These are phyloP conservation scores for Actias luna DNA, from an alignment of 2,888 invertebrate genomes.

Conservation along the genomic window DNA sequence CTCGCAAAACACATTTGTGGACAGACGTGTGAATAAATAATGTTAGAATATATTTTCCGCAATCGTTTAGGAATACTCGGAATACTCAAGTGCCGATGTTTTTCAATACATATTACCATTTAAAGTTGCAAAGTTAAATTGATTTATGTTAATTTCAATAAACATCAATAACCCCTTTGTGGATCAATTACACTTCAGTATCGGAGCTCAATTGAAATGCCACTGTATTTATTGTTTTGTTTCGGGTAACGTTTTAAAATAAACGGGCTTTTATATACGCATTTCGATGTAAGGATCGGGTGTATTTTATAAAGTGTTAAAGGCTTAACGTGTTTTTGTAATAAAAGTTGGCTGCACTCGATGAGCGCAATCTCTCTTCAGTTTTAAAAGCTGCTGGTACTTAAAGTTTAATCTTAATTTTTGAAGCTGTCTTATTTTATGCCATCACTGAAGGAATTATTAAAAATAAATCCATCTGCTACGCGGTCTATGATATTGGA, in stretches of 20 bases:
- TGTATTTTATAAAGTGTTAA: background rate
- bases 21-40: background rate
- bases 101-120: background rate
- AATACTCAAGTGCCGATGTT: background rate
- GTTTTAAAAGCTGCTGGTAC: background rate
- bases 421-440: background rate
- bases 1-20: background rate
- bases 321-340: background rate
- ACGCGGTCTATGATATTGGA: background rate
- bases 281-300: background rate
- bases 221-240: background rate
- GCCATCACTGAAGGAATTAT: background rate
- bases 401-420: background rate
- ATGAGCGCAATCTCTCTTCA: background rate
- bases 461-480: background rate
- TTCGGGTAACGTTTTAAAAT: background rate
- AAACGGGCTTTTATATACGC: background rate
- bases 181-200: conserved; percentile 5
- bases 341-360: background rate
- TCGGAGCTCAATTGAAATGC: conserved; percentile 1
- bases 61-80: background rate
- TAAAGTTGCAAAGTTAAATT: background rate
- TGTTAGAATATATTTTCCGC: background rate
- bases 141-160: conserved; percentile 1
- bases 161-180: conserved; percentile 8